Conservation (phyloP, 2,797 vertebrate species). For the Tapera naevia region DNA sequence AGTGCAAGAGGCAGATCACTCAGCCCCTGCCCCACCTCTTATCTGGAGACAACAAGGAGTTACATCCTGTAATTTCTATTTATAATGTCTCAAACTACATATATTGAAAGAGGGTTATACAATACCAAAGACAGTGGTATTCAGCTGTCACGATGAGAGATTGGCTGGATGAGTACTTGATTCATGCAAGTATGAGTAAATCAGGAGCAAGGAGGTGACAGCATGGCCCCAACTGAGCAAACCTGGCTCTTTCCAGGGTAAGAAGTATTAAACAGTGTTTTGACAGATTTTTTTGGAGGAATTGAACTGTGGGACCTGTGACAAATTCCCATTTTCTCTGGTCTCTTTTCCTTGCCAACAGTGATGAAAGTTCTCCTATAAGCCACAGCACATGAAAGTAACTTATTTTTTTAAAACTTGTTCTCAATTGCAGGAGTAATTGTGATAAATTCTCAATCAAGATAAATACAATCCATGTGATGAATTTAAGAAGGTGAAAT, state of each 20-base stretch:
- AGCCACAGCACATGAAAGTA: background rate
- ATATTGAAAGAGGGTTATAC: background rate
- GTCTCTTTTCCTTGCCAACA: background rate
- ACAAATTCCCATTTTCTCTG: background rate
- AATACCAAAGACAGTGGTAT: background rate
- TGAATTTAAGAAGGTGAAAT: conserved; percentile 34
- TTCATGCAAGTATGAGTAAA: background rate
- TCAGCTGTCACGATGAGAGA: background rate
- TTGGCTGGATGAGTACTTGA: background rate
- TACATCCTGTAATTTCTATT: background rate
- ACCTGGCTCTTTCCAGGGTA: background rate
- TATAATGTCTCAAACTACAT: background rate
- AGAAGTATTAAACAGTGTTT: background rate
- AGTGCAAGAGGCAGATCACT: background rate
- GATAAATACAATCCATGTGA: background rate
- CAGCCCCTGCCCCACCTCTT: background rate
- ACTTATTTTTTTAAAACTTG: background rate
- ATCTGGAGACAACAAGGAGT: background rate
- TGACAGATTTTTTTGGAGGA: background rate
- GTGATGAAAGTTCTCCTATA: background rate
- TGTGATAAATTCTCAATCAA: conserved; percentile 19
- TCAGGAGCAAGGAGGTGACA: background rate
- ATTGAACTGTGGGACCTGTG: background rate
- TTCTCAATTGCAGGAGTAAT: background rate
- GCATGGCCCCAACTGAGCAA: background rate